phyloP scores from a whole-genome alignment of 2,888 invertebrate genomes.

The Athrips mouffetella region DNA sequence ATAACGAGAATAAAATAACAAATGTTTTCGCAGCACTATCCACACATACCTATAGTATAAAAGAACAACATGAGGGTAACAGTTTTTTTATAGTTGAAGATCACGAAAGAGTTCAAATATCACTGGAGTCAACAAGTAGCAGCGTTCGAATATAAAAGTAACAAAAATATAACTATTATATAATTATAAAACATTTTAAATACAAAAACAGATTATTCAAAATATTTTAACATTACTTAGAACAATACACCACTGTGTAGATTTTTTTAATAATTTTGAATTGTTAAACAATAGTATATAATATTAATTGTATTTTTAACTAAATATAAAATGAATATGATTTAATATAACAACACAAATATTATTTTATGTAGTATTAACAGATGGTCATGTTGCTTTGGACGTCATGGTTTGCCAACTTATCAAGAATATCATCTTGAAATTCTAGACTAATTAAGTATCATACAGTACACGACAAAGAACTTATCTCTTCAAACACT shows the following conservation, averaged over 20 bases:
- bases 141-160: constrained; percentile 42
- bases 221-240: constrained; percentile 1
- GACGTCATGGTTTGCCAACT: constrained; percentile 25
- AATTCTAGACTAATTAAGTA: neutral
- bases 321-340: too few species aligned
- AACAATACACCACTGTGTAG: too few species aligned
- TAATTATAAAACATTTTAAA: constrained; percentile 5
- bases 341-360: too few species aligned
- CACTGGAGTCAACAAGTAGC: constrained; percentile 37
- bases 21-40: constrained; percentile 1
- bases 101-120: constrained; percentile 42
- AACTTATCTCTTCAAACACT: neutral
- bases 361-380: too few species aligned
- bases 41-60: constrained; percentile 40
- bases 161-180: constrained; percentile 35
- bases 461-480: neutral
- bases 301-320: too few species aligned
- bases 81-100: constrained; percentile 30
- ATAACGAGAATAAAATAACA: too few species aligned
- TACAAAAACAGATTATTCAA: neutral
- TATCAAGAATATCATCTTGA: neutral
- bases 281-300: too few species aligned
- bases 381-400: constrained; percentile 21
- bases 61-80: constrained; percentile 40
- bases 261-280: neutral